A percentile compares a stretch with the other conserved stretches of the same genome.
Conservation (phyloP, 2,888 invertebrate species). For the Entomobrya proxima region DNA sequence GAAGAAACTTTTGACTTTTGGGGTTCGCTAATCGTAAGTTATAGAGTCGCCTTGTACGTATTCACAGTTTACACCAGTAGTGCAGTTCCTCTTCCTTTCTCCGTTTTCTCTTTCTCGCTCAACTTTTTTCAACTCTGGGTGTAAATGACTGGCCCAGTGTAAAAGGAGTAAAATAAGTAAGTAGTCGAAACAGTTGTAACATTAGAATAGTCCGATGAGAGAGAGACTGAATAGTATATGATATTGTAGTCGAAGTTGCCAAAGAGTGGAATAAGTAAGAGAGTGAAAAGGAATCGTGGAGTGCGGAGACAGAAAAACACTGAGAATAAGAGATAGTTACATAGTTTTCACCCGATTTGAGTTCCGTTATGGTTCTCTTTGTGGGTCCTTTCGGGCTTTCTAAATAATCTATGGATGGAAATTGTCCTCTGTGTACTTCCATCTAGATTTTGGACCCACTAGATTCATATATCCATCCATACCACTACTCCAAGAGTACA, state of each 20-base stretch:
- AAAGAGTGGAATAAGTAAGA: conserved; percentile 68
- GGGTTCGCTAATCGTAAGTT: conserved; percentile 76
- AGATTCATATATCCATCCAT: conserved; percentile 49
- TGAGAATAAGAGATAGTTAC: conserved; percentile 58
- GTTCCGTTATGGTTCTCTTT: conserved; percentile 66
- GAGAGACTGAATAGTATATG: conserved; percentile 67
- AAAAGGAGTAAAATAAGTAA: conserved; percentile 68
- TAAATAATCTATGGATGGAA: conserved; percentile 68
- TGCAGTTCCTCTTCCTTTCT: conserved; percentile 48
- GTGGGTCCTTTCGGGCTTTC: conserved; percentile 64
- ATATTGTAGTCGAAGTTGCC: conserved; percentile 67
- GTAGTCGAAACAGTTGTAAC: conserved; percentile 58
- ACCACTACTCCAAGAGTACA: background rate
- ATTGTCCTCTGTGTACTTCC: conserved; percentile 51
- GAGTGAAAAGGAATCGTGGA: conserved; percentile 53
- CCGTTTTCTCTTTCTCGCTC: conserved; percentile 51
- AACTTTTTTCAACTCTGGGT: conserved; percentile 58
- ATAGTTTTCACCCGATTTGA: conserved; percentile 68
- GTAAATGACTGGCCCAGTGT: conserved; percentile 69
- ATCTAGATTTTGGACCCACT: conserved; percentile 56
- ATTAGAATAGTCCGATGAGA: conserved; percentile 62
- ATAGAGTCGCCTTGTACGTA: conserved; percentile 74
- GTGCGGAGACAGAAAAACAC: conserved; percentile 51
- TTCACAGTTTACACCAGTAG: conserved; percentile 61
- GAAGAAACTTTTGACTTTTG: conserved; percentile 76